Base-by-base conservation (phyloP, 2,888 invertebrate genomes). In the Agrotis puta region DNA sequence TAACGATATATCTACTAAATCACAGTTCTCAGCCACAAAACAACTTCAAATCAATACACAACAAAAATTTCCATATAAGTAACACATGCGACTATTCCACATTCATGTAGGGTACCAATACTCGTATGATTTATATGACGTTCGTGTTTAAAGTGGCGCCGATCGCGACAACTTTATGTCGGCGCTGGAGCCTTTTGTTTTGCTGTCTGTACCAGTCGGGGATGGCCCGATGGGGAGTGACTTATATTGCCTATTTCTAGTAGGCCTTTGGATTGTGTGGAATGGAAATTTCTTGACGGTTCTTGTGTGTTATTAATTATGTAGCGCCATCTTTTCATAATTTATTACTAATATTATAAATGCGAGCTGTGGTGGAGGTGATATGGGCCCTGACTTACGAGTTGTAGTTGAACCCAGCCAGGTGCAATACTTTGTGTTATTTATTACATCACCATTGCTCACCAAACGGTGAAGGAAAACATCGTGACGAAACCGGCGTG, bases 111-210 rank as follows among this genome's bases (percentile, higher is more conserved):
- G 64, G 65, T 66, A 51, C 71, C 68, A 78, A 84, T 85, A 72
- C 53, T 33, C 45, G 50, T 66, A 88, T 94, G 93, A 94, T 93
- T 94, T 94, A 94, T 89, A 24, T 66, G 64, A 56, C 62, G 80
- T 90, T 88, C 94, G 93, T 94, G 94, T 88, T 73, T 67, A 65
- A 79, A 64, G 85, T 88, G 89, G 92, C 92, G 90, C 91, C 92
- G 82, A 83, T 86, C 87, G 91, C 88, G 94, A 92, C 94, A 93
- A 91, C 89, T 92, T 93, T 93, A 93, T 90, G 93, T 87, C 79
- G 80, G 81, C 76, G 79, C 74, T 77, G 77, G 64, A 79, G 88
- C 88, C 88, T 86, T 67, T 92, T 91, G 92, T 92, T 90, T 88
- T 87, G 82, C 80, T 74, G 79, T 76, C 75, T 57, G 92, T 91